These are phyloP conservation scores for Tyrannus savana DNA, from an alignment of 2,113 vertebrate species.

Conservation along the genomic window DNA sequence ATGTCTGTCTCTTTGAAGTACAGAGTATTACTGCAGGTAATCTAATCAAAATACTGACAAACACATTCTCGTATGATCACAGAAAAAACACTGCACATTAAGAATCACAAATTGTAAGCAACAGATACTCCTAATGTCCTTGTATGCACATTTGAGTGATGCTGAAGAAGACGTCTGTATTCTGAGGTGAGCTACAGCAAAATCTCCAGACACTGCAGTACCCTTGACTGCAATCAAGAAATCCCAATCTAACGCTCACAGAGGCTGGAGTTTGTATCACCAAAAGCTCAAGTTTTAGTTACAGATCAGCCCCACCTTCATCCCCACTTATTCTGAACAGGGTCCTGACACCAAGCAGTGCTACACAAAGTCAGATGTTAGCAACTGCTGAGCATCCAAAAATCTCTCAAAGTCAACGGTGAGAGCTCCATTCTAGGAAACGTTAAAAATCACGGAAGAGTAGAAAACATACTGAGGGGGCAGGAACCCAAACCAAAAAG, in stretches of 20 bases:
- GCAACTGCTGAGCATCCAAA: not conserved
- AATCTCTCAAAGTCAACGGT: not conserved
- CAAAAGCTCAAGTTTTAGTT: not conserved
- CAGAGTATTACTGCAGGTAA: not conserved
- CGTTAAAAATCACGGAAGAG: not conserved
- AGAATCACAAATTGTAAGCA: not conserved
- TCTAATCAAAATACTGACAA: constrained; percentile 33
- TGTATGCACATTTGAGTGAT: not conserved
- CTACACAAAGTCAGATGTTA: not conserved
- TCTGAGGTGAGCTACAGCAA: not conserved
- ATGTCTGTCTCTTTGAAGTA: not conserved
- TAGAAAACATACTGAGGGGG: not conserved
- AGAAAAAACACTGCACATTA: not conserved
- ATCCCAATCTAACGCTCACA: not conserved
- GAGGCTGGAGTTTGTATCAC: not conserved
- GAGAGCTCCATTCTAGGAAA: not conserved
- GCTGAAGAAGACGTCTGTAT: not conserved
- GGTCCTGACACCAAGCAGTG: not conserved
- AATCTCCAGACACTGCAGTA: not conserved
- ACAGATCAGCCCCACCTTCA: not conserved
- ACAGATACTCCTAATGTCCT: not conserved
- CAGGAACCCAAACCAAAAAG: not conserved
- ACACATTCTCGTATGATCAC: not conserved
- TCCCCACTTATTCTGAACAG: not conserved
- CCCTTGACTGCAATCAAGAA: not conserved